Percentiles rank a stretch among this genome's conserved stretches.
These are phyloP conservation scores for Campopleginae sp. DNA, from an alignment of 2,888 invertebrate genomes.

Conservation along the genomic window DNA sequence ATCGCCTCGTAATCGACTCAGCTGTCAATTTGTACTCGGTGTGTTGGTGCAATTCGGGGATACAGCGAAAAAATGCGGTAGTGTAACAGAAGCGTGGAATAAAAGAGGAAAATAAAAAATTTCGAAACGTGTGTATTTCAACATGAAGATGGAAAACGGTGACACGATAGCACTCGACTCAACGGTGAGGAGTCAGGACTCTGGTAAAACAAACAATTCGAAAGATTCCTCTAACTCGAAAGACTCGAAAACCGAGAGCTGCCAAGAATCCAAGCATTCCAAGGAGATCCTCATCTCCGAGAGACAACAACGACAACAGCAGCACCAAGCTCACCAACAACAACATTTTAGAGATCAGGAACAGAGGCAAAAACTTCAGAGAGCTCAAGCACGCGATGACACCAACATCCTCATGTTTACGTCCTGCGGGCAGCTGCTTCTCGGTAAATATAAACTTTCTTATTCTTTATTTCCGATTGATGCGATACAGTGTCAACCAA, in stretches of 20 bases:
- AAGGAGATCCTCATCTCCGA: constrained; percentile 81
- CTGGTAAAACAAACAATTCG: constrained; percentile 75
- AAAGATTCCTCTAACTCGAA: constrained; percentile 78
- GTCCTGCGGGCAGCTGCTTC: constrained; percentile 81
- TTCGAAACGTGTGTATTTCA: constrained; percentile 2
- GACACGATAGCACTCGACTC: constrained; percentile 78
- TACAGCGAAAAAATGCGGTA: constrained; percentile 43
- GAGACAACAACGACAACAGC: constrained; percentile 73
- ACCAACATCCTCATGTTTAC: constrained; percentile 80
- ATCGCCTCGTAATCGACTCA: not conserved
- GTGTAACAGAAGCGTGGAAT: not conserved
- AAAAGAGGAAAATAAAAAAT: not conserved
- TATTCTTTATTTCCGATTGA: not conserved
- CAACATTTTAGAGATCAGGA: constrained; percentile 62
- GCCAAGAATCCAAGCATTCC: constrained; percentile 81
- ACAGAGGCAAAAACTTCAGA: constrained; percentile 63
- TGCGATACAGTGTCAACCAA: not conserved
- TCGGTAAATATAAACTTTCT: constrained; percentile 72
- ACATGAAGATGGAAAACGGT: constrained; percentile 71
- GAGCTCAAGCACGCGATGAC: constrained; percentile 75
- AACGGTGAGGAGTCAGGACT: constrained; percentile 82
- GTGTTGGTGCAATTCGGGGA: not conserved
- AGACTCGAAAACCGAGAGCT: constrained; percentile 79
- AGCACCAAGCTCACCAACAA: constrained; percentile 70
- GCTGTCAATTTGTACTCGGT: not conserved